Base-by-base conservation (phyloP, 2,113 vertebrate genomes). In the Hiodon tergisus region DNA sequence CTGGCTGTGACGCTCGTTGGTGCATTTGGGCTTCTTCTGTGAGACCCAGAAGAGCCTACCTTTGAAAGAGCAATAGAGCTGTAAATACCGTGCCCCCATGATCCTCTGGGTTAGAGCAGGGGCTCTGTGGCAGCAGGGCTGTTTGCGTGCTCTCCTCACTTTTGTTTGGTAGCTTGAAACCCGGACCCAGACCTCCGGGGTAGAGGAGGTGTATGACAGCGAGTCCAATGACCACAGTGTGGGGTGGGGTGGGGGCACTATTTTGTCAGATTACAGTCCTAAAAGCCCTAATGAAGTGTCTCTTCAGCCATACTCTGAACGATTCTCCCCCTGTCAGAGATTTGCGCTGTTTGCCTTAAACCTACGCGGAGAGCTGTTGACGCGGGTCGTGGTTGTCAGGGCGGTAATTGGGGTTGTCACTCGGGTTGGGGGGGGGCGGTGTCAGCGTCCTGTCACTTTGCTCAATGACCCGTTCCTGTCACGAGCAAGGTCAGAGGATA, bases 331-430 rank as follows among this genome's bases (percentile, higher is more conserved):
- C 47, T n/a, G 51, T 70, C 69, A 65, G 11, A 13, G 3, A 50
- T 1, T 4, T 0, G 3, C 3, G 57, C 57, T 17, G 11, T 60
- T 61, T 61, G 57, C 71, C 57, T 72, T 61, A 61, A 61, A 72
- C 58, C 55, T 72, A n/a, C 57, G 71, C 71, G 6, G 57, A 72
- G 71, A 16, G 82, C 80, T 77, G 77, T 62, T 55, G 79, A 78
- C 79, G 74, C 11, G 57, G n/a, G 48, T 58, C 73, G 77, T 79
- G 82, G 78, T 81, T 89, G 86, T 86, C 86, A 87, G 83, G 82
- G 83, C 86, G 78, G 80, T 90, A 90, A 91, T 89, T 90, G 88
- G 82, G 80, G 86, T 87, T 87, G 88, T 90, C 88, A 87, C 83
- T 80, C 77, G 74, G 78, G 69, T 67, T 72, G 78, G 48, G 31